Conservation (phyloP, 2,797 vertebrate genomes). For the Furcifer pardalis region DNA sequence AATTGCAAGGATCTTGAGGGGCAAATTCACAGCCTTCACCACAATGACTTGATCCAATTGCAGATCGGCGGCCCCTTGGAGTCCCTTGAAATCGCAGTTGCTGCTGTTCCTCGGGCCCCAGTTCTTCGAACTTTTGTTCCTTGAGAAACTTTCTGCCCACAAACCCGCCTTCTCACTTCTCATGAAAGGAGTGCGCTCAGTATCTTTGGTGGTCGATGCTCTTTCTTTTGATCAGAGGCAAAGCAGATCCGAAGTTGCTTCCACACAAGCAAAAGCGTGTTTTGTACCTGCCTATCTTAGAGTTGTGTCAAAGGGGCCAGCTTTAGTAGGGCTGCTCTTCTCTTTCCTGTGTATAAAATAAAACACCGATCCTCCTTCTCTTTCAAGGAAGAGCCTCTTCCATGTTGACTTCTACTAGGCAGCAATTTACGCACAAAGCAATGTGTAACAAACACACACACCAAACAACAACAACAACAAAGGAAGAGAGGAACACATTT, state of each 20-base stretch:
- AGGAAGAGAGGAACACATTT: background rate
- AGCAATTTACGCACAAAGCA: background rate
- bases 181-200: background rate
- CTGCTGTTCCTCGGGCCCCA: background rate
- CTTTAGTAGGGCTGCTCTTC: background rate
- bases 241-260: background rate
- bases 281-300: background rate
- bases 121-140: background rate
- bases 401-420: background rate
- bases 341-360: background rate
- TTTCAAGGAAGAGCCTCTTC: background rate
- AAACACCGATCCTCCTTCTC: background rate
- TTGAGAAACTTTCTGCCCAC: background rate
- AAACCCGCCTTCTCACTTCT: no score
- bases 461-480: no score
- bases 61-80: background rate
- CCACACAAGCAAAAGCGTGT: background rate
- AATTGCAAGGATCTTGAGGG: slow-evolving; percentile 5
- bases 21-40: background rate
- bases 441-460: background rate
- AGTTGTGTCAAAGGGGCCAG: background rate
- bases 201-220: background rate
- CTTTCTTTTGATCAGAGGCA: background rate
- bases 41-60: background rate
- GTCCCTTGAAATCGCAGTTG: background rate